A percentile compares a stretch with the other conserved stretches of the same genome.
phyloP scores from a whole-genome alignment of 2,888 invertebrate species.

The Tetanocera ferruginea region DNA sequence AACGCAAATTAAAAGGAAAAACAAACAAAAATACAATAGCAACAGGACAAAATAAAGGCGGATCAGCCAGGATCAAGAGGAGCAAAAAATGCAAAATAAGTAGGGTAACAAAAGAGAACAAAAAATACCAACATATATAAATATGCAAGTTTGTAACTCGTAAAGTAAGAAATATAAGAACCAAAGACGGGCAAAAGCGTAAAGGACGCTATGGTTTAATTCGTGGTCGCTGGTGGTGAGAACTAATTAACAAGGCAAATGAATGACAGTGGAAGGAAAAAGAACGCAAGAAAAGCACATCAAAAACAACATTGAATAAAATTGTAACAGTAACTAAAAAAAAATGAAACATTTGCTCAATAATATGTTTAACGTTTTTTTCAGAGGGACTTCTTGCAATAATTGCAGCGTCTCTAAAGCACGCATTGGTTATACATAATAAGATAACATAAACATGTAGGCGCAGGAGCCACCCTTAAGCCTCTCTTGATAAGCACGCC shows the following conservation, averaged over 20 bases:
- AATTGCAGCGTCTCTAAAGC: no score
- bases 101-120: background rate
- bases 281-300: background rate
- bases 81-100: background rate
- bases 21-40: background rate
- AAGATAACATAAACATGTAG: no score
- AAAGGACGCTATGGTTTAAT: background rate
- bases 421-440: no score
- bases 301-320: background rate
- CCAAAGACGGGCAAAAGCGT: background rate
- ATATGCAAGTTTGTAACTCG: slow-evolving; percentile 2
- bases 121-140: background rate
- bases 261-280: background rate
- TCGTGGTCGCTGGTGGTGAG: background rate
- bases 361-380: no score
- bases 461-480: no score
- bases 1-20: slow-evolving; percentile 23
- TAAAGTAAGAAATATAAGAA: slow-evolving; percentile 1
- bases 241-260: slow-evolving; percentile 26
- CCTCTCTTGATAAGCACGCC: no score
- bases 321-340: background rate
- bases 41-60: background rate
- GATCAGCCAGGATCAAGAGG: background rate
- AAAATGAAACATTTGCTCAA: background rate
- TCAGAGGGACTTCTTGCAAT: no score